Base-by-base conservation (phyloP, 2,113 vertebrate species). In the Plestiodon gilberti region DNA sequence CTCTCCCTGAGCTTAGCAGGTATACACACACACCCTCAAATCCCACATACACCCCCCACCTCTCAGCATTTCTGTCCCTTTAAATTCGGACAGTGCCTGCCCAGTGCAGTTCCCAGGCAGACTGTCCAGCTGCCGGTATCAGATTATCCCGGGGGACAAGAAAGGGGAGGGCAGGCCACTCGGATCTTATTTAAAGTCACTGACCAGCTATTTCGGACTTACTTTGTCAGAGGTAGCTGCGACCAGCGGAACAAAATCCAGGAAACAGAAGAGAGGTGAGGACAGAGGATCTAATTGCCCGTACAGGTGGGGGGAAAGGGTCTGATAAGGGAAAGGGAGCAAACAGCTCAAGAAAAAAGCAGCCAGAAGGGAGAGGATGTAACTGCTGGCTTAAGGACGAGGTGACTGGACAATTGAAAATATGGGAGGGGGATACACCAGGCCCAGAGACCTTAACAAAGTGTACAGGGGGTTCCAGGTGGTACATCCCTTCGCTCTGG, bases 141-240 rank as follows among this genome's bases (percentile, higher is more conserved):
- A 5, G 91, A 91, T 93, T 91, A 93, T 90, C 91, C 92, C 90
- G 83, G 55, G 86, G 92, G 91, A 52, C 33, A 3, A 38, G 70
- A 38, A 71, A 35, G 62, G 92, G 90, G 71, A 65, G 93, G 94
- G 92, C 83, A 55, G 52, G 75, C 4, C n/a, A 83, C 73, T 81
- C 85, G 85, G 81, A 87, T 89, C 69, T 85, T 95, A 95, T 93
- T 95, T 95, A 95, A 90, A 57, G 0, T 83, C 88, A 52, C 86
- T 0, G 0, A 6, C 11, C 0, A 1, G 38, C 40, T 80, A 14
- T 33, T 48, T 71, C 10, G 0, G 20, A 75, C n/a, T 13, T 67
- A 84, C 17, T 77, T 10, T 40, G 70, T 55, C 15, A n/a, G 81
- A 83, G 57, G 28, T 4, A 67, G 38, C 62, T 20, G 78, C 25